phyloP scores from a whole-genome alignment of 2,888 invertebrate genomes.

The Clistopyga incitator region DNA sequence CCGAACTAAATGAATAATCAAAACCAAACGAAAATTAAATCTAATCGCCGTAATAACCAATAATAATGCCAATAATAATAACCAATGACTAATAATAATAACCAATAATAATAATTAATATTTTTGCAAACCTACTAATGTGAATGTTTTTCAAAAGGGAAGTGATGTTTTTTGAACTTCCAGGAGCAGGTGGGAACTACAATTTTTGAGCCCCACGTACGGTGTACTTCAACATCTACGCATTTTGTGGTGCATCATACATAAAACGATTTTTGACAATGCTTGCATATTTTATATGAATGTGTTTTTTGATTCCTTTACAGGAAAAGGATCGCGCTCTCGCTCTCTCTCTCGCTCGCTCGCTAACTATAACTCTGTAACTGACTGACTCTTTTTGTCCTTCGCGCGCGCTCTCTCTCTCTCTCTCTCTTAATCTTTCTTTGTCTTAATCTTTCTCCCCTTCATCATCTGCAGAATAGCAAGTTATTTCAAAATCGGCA shows the following conservation, averaged over 20 bases:
- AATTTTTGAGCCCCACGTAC: constrained; percentile 84
- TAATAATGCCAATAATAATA: constrained; percentile 70
- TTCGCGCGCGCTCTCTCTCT: constrained; percentile 59
- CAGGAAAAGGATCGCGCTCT: constrained; percentile 83
- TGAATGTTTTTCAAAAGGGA: constrained; percentile 84
- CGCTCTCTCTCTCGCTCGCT: constrained; percentile 75
- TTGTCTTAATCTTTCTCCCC: constrained; percentile 41
- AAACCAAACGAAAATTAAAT: constrained; percentile 59
- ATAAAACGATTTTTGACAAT: constrained; percentile 85
- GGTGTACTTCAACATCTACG: constrained; percentile 83
- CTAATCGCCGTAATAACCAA: constrained; percentile 63
- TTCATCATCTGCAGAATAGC: constrained; percentile 35
- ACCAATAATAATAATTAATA: constrained; percentile 58
- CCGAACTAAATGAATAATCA: constrained; percentile 70
- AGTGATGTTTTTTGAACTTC: constrained; percentile 84
- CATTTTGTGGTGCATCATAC: constrained; percentile 85
- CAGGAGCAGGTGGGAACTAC: constrained; percentile 85
- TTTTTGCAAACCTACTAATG: constrained; percentile 69
- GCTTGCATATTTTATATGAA: constrained; percentile 85
- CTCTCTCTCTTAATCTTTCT: constrained; percentile 48
- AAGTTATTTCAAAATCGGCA: neutral
- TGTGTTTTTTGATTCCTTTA: constrained; percentile 84
- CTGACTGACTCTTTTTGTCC: constrained; percentile 53
- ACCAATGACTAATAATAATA: constrained; percentile 55
- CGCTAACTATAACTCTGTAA: constrained; percentile 62